Conservation (phyloP, 2,797 vertebrate genomes). For the Sebastes hopkinsi region DNA sequence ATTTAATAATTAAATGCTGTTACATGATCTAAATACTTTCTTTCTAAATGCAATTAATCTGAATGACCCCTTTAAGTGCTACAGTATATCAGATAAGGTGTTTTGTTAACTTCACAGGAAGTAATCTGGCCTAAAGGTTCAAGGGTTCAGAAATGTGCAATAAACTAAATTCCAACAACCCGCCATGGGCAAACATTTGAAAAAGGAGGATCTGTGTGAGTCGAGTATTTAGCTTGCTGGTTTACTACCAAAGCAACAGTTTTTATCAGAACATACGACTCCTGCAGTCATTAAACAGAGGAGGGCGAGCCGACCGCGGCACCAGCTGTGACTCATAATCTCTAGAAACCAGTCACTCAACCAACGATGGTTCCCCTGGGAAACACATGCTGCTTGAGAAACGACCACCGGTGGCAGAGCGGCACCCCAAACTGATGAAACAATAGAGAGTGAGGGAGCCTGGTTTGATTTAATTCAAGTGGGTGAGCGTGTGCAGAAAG, state of each 20-base stretch:
- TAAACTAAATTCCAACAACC: constrained; percentile 2
- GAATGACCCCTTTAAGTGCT: not conserved
- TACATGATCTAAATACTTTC: not conserved
- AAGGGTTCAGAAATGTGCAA: not conserved
- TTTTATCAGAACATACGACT: constrained; percentile 40
- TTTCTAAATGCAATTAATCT: not conserved
- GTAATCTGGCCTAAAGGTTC: not conserved
- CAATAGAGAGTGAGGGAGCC: not conserved
- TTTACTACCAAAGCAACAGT: constrained; percentile 8
- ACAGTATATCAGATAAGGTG: not conserved
- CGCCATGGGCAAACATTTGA: constrained; percentile 38
- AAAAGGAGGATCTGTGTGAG: constrained; percentile 22
- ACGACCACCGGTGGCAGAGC: constrained; percentile 12
- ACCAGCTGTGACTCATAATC: constrained; percentile 60
- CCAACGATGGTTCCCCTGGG: constrained; percentile 18
- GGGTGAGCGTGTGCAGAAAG: not conserved
- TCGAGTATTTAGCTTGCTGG: not conserved
- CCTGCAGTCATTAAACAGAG: constrained; percentile 47
- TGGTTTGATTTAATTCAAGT: not conserved
- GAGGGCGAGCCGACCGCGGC: constrained; percentile 30
- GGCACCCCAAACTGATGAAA: constrained; percentile 18
- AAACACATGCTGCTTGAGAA: constrained; percentile 30
- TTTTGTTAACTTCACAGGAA: not conserved
- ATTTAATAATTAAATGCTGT: not conserved
- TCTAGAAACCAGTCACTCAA: constrained; percentile 40